Percentiles rank a stretch among this genome's conserved stretches.
These are phyloP conservation scores for Aricia artaxerxes DNA, from an alignment of 2,888 invertebrate genomes.

Conservation along the genomic window DNA sequence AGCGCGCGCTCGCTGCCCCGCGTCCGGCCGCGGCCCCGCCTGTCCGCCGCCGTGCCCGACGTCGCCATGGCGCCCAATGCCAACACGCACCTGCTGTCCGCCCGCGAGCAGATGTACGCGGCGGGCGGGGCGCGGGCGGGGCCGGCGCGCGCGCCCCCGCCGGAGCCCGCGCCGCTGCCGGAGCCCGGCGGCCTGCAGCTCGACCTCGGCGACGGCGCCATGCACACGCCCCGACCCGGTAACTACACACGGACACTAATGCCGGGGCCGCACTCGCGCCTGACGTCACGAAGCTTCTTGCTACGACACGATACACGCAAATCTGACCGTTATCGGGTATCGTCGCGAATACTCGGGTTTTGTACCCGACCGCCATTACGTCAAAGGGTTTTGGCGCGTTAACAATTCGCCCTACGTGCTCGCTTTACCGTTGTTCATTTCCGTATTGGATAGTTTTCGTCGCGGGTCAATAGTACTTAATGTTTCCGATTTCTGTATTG, in stretches of 20 bases:
- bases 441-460: no score
- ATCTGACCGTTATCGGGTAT: no score
- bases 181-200: conserved; percentile 81
- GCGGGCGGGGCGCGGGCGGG: conserved; percentile 44
- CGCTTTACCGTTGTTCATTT: no score
- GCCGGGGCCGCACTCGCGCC: no score
- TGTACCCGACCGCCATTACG: no score
- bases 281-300: no score
- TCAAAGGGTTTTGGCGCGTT: no score
- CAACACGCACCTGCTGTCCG: conserved; percentile 83
- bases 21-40: conserved; percentile 58
- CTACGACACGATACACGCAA: no score
- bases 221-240: conserved; percentile 81
- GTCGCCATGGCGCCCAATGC: conserved; percentile 91
- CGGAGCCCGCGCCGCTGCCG: conserved; percentile 29
- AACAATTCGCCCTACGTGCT: no score
- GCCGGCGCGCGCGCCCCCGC: conserved; percentile 30
- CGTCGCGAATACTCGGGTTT: no score
- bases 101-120: conserved; percentile 80
- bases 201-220: conserved; percentile 92
- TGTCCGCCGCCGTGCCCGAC: conserved; percentile 93
- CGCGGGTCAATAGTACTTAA: no score
- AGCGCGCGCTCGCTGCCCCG: conserved; percentile 39
- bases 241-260: neutral
- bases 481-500: no score